phyloP scores from a whole-genome alignment of 2,797 vertebrate species.

The Capromys pilorides region DNA sequence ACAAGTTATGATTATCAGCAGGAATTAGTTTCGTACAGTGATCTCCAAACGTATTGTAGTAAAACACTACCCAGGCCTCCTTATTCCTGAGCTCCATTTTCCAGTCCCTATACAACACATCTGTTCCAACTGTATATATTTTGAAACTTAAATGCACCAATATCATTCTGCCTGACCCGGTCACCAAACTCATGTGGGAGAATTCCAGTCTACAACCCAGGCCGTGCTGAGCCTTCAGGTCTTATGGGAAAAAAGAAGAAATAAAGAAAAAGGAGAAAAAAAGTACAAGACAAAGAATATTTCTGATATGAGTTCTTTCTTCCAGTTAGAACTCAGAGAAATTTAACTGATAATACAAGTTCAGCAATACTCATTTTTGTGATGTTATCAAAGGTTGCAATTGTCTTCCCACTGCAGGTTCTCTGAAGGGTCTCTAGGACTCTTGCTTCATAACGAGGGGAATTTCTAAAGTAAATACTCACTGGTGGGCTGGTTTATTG shows the following conservation, averaged over 20 bases:
- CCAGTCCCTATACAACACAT: slow-evolving; percentile 65
- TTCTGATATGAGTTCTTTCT: neutral
- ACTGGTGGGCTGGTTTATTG: neutral
- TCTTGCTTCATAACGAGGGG: neutral
- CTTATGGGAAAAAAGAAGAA: neutral
- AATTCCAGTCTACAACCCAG: slow-evolving; percentile 28
- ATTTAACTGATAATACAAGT: neutral
- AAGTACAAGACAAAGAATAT: neutral
- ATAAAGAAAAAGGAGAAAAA: neutral
- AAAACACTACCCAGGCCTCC: slow-evolving; percentile 67
- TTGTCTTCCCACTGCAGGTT: neutral
- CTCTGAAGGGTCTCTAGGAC: neutral
- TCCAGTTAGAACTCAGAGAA: neutral
- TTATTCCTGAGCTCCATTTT: slow-evolving; percentile 63
- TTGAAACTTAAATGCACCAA: slow-evolving; percentile 71
- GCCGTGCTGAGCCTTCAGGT: slow-evolving; percentile 26
- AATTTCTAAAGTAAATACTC: neutral
- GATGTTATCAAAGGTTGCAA: neutral
- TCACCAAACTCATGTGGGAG: slow-evolving; percentile 57
- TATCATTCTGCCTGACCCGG: slow-evolving; percentile 57
- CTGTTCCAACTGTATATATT: slow-evolving; percentile 68
- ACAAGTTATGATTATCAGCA: slow-evolving; percentile 75
- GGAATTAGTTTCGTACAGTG: slow-evolving; percentile 69
- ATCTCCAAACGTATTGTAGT: slow-evolving; percentile 39
- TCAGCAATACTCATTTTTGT: neutral